These are phyloP conservation scores for Edolisoma coerulescens DNA, from an alignment of 2,113 vertebrate genomes.

Conservation along the genomic window DNA sequence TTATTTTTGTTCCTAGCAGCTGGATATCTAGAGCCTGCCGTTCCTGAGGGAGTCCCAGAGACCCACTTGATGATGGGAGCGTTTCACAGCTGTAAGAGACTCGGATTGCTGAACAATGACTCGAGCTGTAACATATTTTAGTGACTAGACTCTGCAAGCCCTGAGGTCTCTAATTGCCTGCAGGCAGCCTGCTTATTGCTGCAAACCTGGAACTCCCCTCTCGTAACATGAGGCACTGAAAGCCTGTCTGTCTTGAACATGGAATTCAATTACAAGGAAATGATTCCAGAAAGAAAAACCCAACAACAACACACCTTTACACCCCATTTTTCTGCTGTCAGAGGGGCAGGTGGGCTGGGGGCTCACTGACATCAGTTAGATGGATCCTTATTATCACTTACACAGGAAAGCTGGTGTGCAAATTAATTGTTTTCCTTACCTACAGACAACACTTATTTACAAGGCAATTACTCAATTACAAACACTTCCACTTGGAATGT, in stretches of 20 bases:
- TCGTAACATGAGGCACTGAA: neutral
- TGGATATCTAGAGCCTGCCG: neutral
- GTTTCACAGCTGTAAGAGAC: constrained; percentile 56
- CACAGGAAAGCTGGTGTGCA: neutral
- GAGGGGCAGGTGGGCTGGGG: neutral
- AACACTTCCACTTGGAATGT: neutral
- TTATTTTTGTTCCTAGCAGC: constrained; percentile 61
- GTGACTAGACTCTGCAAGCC: neutral
- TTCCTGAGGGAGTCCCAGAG: constrained; percentile 38
- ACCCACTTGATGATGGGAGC: constrained; percentile 2
- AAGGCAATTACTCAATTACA: neutral
- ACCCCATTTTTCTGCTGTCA: neutral
- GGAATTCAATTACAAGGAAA: neutral
- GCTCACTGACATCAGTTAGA: neutral
- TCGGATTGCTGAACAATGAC: neutral
- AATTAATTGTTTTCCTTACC: neutral
- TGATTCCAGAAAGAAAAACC: neutral
- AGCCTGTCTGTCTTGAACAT: neutral
- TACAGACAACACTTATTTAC: neutral
- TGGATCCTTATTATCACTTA: neutral
- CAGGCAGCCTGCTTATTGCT: neutral
- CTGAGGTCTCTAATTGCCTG: constrained; percentile 26
- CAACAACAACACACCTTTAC: neutral
- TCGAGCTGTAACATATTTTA: constrained; percentile 31
- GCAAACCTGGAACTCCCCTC: neutral